These are phyloP conservation scores for Caenorhabditis doughertyi DNA, from an alignment of 2,888 invertebrate genomes.

Conservation along the genomic window DNA sequence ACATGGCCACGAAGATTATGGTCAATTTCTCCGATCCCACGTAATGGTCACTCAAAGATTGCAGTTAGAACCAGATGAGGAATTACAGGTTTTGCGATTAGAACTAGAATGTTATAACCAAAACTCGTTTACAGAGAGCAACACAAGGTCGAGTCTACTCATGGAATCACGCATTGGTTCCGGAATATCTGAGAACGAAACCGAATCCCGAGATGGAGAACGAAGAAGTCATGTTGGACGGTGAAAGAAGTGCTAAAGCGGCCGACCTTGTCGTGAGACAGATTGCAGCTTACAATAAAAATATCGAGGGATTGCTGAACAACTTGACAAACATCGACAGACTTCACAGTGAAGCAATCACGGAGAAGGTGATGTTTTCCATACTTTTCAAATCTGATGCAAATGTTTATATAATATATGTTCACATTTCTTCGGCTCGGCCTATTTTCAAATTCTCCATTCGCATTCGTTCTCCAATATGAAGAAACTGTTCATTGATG, in stretches of 20 bases:
- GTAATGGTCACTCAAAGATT: slow-evolving; percentile 77
- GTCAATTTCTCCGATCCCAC: slow-evolving; percentile 72
- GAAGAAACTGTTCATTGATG: slow-evolving; percentile 41
- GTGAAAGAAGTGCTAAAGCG: slow-evolving; percentile 40
- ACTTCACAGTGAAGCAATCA: slow-evolving; percentile 36
- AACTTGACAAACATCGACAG: slow-evolving; percentile 58
- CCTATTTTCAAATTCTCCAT: neutral
- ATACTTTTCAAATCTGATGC: neutral
- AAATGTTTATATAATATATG: too few species aligned
- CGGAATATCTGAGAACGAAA: slow-evolving; percentile 75
- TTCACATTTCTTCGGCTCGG: neutral
- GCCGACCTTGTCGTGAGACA: slow-evolving; percentile 60
- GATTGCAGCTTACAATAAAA: slow-evolving; percentile 73
- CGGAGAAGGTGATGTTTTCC: slow-evolving; percentile 59
- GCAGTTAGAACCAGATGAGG: slow-evolving; percentile 74
- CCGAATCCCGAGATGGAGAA: slow-evolving; percentile 68
- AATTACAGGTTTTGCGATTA: slow-evolving; percentile 57
- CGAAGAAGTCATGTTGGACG: slow-evolving; percentile 62
- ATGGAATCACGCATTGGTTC: slow-evolving; percentile 80
- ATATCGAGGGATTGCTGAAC: slow-evolving; percentile 72
- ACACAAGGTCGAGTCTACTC: slow-evolving; percentile 74
- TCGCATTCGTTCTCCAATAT: slow-evolving; percentile 37
- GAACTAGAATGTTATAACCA: neutral
- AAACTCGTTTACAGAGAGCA: slow-evolving; percentile 64
- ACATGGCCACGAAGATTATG: slow-evolving; percentile 73